Percentiles rank a stretch among this genome's conserved stretches.
Conservation (phyloP, 2,113 vertebrate species). For the Myrmophylax atrothorax region DNA sequence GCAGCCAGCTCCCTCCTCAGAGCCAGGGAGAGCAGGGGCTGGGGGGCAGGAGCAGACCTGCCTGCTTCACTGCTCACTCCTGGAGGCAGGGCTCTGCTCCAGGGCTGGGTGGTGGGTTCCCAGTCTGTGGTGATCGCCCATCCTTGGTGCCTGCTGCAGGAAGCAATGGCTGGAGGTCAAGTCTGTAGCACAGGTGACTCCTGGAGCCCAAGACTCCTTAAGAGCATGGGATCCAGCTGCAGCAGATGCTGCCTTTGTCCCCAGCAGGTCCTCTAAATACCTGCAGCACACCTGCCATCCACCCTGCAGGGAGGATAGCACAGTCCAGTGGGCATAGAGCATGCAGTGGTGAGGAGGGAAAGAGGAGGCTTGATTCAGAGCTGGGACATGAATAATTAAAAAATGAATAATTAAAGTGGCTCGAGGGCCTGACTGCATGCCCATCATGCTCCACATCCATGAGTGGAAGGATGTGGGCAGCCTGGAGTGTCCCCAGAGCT, state of each 20-base stretch:
- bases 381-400: neutral
- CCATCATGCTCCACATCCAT: neutral
- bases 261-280: neutral
- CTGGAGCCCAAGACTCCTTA: neutral
- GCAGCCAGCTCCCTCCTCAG: neutral
- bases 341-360: neutral
- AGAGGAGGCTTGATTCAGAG: neutral
- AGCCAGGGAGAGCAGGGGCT: neutral
- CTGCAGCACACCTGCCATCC: neutral
- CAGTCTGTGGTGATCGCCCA: neutral
- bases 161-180: neutral
- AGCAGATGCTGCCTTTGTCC: neutral
- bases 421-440: neutral
- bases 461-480: neutral
- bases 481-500: neutral
- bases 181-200: neutral
- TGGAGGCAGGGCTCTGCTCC: neutral
- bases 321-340: accelerated
- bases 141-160: neutral
- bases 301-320: neutral
- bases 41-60: neutral
- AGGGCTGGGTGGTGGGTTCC: neutral
- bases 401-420: neutral
- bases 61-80: neutral
- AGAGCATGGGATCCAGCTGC: neutral